These are phyloP conservation scores for Enteromius viviparus DNA, from an alignment of 2,797 vertebrate genomes.

Conservation along the genomic window DNA sequence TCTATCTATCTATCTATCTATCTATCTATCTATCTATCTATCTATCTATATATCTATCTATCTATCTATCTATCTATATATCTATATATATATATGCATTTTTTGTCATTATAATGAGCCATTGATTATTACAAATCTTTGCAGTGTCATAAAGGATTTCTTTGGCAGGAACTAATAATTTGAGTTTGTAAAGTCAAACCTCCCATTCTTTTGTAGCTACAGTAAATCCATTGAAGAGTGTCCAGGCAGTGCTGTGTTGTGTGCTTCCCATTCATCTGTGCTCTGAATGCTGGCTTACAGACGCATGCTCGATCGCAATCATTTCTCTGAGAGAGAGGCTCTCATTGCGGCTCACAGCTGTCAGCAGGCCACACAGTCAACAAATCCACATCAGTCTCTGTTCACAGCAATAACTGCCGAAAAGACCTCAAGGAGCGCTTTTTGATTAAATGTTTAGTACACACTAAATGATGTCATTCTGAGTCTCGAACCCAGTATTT, in stretches of 20 bases:
- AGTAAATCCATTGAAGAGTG: slow-evolving; percentile 51
- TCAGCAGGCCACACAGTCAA: slow-evolving; percentile 60
- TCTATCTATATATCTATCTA: too few relatives aligned
- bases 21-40: too few relatives aligned
- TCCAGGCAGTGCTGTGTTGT: slow-evolving; percentile 40
- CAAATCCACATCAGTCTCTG: slow-evolving; percentile 62
- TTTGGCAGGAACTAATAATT: slow-evolving; percentile 39
- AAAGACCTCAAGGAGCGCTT: slow-evolving; percentile 46
- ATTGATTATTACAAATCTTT: slow-evolving; percentile 35
- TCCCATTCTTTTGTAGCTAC: slow-evolving; percentile 54
- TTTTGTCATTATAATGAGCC: neutral
- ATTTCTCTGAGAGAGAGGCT: slow-evolving; percentile 49
- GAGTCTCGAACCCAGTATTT: neutral
- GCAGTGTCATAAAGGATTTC: slow-evolving; percentile 34
- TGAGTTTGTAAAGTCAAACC: slow-evolving; percentile 40
- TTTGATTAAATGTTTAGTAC: slow-evolving; percentile 19
- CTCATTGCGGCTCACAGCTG: slow-evolving; percentile 66
- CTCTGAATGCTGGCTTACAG: slow-evolving; percentile 51
- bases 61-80: too few relatives aligned
- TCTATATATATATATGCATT: too few relatives aligned
- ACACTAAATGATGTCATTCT: slow-evolving; percentile 29
- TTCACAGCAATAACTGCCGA: slow-evolving; percentile 50
- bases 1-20: too few relatives aligned
- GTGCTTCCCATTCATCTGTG: slow-evolving; percentile 44
- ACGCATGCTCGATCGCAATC: slow-evolving; percentile 40